Evolutionary conservation across 2,888 invertebrate species (phyloP), one percentile per base, ranked within the genome.

Genomic region (Tricholauxania praeusta): DNA sequence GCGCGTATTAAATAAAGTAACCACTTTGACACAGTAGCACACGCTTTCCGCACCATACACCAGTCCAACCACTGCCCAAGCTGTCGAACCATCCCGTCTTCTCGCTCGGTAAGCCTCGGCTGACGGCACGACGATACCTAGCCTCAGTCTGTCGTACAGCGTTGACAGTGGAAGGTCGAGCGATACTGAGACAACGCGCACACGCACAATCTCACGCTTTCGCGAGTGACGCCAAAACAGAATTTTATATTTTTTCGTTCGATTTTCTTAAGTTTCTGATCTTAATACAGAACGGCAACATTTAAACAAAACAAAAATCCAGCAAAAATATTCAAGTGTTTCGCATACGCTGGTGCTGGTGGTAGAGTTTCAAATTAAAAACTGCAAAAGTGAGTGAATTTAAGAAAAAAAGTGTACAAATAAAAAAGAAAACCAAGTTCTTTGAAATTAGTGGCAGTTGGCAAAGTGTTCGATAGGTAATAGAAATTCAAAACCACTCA

Each of bases 131-230:
- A 48, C 64, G 60, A 22, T 32, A 59, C 64, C 69, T 57, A 55
- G 59, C 67, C 70, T 83, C 84, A 87, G 86, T 87, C 85, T 85
- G 85, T 85, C 83, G 85, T 83, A 85, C 80, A 84, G 82, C 85
- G 85, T 84, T 85, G 86, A 85, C 84, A 85, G 82, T 83, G 84
- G 82, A 82, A 85, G 87, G 83, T 86, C 84, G 83, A 80, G 77
- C 48, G 52, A 12, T 15, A n/a, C 12, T 67, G 28, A 67, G 49
- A 47, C 39, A 49, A 67, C 68, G 71, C 67, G 32, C 67, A 51
- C 47, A 64, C 49, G 53, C 62, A 60, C n/a, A 62, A n/a, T 48
- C 22, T 60, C 66, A 59, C 66, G 51, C 53, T 14, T 19, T 51
- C 59, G 48, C 12, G 51, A 62, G 62, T 17, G 39, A 19, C 28